Base-by-base conservation (phyloP, 2,113 vertebrate species). In the Cynopterus brachyotis region DNA sequence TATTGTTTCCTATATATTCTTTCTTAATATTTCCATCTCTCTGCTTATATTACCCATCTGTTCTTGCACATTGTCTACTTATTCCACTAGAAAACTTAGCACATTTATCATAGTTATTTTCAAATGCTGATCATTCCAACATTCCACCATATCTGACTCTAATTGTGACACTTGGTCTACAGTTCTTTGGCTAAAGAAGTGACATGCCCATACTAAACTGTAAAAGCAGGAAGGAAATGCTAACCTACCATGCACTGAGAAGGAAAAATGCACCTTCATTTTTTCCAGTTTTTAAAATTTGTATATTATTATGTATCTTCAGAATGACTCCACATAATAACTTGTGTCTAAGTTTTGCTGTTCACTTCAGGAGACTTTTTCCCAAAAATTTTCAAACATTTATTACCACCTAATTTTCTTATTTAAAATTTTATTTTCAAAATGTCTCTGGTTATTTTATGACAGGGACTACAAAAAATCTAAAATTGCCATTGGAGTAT, bases 381-480 rank as follows among this genome's bases (percentile, higher is more conserved):
- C 5, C 30, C 17, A 57, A 26, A 50, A 3, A 73, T 53, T 94
- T 87, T 17, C 5, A 81, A 80, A 76, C 8, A 60, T 64, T 55
- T 66, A 28, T 16, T 69, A 45, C 4, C 16, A 50, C 50, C 4
- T 64, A 37, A 67, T 66, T 67, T 60, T 78, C 11, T 11, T 64
- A 55, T 69, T 89, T 93, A 5, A 32, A 82, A 75, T 20, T 80
- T 70, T 83, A 55, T 53, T 81, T 95, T 59, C 5, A 50, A 57
- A 13, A n/a, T 55, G 70, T 11, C 2, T 9, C 5, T 85, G 16
- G 22, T 26, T 67, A 73, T 45, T 42, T 3, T 30, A 7, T 69
- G 7, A 40, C n/a, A 50, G 11, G 2, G 12, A 75, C 69, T 64
- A 66, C 70, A 5, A 73, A 72, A 35, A 62, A 32, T 64, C 37